Evolutionary conservation across 2,888 invertebrate genomes (phyloP), one percentile per base, ranked within the genome.

Genomic region (Melangyna quadrimaculata): DNA sequence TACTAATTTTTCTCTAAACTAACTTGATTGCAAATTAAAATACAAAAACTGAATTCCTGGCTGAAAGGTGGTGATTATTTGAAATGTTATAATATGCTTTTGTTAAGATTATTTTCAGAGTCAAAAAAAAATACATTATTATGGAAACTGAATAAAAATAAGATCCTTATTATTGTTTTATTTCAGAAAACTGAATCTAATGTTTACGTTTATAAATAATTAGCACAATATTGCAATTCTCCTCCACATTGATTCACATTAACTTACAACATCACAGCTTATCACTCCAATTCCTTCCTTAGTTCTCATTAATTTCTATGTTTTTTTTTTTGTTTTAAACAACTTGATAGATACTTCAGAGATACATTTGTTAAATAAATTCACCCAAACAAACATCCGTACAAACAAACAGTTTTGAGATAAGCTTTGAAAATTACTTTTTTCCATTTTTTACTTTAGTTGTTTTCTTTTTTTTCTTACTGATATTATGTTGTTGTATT

Each of bases 381-480:
- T 35, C 55, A 63, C 75, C 57, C 40, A 67, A 65, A 14, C 27
- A 72, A 63, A 75, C 48, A 59, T 65, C 29, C 75, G 10, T 17
- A 19, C 32, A 57, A n/a, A n/a, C 10, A 22, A 7, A n/a, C n/a
- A 63, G 63, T 70, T 73, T 73, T 61, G n/a, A 17, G 65, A 65
- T 32, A 55, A 73, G 73, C 81, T 81, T 77, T 75, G 40, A 67
- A 83, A 83, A 74, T 78, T 24, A 10, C 67, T 67, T 67, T 51
- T 51, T 10, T 14, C 10, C 22, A 32, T 45, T 14, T 70, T 35
- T 51, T 63, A 51, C 14, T 24, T n/a, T 48, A 43, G 19, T 19
- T 53, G 35, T 27, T 45, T 45, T n/a, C n/a, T 35, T 63, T 70
- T 74, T 70, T 63, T n/a, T 37, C 3, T 19, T 22, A n/a, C 12